These are phyloP conservation scores for Trichogramma dendrolimi DNA, from an alignment of 2,888 invertebrate species.

Conservation along the genomic window DNA sequence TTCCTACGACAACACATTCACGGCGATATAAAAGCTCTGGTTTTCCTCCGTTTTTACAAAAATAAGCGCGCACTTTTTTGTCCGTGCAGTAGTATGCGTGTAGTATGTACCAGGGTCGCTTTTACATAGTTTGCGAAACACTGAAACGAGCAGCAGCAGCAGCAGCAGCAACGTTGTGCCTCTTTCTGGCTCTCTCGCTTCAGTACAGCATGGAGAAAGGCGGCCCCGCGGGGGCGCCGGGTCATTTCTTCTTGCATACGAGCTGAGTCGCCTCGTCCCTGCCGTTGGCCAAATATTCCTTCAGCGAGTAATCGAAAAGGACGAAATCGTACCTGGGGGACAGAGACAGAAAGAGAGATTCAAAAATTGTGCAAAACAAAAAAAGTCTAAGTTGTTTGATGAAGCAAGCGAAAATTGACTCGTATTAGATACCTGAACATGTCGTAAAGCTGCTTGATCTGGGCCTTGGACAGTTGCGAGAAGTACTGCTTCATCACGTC, in stretches of 20 bases:
- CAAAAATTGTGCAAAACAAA: background rate
- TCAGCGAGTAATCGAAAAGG: constrained; percentile 78
- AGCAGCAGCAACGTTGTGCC: background rate
- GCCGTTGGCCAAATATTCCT: constrained; percentile 64
- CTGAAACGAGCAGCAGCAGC: background rate
- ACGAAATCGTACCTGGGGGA: constrained; percentile 75
- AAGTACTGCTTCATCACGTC: constrained; percentile 72
- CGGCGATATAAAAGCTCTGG: too few relatives aligned
- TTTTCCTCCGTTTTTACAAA: too few relatives aligned
- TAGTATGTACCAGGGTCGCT: background rate
- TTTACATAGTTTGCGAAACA: constrained; percentile 5
- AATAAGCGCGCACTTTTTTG: background rate
- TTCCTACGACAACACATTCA: too few relatives aligned
- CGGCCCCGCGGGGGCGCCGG: constrained; percentile 17
- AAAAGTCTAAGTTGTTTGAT: background rate
- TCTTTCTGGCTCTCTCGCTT: constrained; percentile 29
- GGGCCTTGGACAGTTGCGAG: constrained; percentile 68
- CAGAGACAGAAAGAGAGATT: constrained; percentile 43
- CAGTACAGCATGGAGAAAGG: constrained; percentile 28
- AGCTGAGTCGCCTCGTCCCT: constrained; percentile 43
- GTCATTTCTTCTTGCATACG: constrained; percentile 43
- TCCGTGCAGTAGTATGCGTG: background rate
- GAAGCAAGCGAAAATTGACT: background rate
- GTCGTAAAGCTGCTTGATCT: constrained; percentile 72
- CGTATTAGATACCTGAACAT: constrained; percentile 63